phyloP scores from a whole-genome alignment of 1,140 invertebrate genomes.

The Magallana gigas region DNA sequence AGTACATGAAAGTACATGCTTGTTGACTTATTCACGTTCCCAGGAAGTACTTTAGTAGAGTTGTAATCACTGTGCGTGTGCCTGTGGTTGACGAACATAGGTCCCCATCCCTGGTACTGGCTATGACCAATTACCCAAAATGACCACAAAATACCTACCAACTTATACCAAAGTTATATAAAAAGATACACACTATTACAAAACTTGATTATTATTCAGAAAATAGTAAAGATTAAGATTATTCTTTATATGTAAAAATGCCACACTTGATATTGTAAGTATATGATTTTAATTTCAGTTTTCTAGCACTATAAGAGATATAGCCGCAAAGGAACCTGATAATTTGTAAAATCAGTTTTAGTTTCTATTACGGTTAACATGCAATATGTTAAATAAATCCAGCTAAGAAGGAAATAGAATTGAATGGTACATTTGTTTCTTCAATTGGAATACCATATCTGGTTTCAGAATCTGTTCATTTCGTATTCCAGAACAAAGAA shows the following conservation, averaged over 20 bases:
- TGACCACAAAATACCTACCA: constrained; percentile 4
- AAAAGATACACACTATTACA: neutral
- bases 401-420: too few species aligned
- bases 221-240: neutral
- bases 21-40: neutral
- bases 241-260: neutral
- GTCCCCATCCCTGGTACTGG: neutral
- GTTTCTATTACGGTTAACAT: too few species aligned
- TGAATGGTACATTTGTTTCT: too few species aligned
- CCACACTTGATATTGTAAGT: constrained; percentile 4
- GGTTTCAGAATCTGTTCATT: neutral
- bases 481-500: neutral
- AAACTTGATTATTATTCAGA: neutral
- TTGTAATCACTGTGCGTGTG: neutral
- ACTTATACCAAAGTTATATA: neutral
- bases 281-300: neutral
- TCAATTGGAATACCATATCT: neutral
- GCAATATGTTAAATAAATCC: too few species aligned
- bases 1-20: neutral
- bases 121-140: neutral
- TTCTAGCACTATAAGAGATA: too few species aligned
- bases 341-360: too few species aligned
- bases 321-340: too few species aligned
- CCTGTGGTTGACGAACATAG: neutral
- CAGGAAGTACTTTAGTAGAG: neutral